Evolutionary conservation across 2,113 vertebrate species (phyloP).

Genomic region (Ranitomeya imitator): DNA sequence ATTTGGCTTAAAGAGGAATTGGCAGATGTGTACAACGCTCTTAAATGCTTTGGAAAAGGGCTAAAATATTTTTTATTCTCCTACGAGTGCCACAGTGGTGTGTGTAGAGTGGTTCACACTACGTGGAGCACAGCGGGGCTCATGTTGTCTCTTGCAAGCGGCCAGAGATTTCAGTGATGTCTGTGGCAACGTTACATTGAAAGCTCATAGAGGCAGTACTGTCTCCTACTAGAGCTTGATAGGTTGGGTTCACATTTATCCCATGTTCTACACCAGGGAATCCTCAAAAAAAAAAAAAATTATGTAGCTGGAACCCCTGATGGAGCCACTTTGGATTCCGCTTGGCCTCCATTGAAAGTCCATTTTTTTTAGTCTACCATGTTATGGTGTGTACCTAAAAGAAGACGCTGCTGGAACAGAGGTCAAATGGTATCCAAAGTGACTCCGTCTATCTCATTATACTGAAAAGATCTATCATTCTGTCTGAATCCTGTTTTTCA

Average conservation of each 20-base stretch:
- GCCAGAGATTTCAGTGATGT: background rate
- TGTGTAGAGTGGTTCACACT: background rate
- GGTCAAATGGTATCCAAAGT: no score
- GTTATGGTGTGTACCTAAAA: no score
- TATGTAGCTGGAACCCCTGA: no score
- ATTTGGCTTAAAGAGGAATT: slow-evolving; percentile 42
- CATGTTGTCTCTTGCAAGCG: background rate
- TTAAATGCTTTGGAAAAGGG: background rate
- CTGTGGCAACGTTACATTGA: background rate
- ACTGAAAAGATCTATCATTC: no score
- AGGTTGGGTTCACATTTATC: background rate
- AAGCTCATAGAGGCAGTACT: background rate
- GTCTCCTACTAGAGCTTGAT: background rate
- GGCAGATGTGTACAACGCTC: slow-evolving; percentile 1
- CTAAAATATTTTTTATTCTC: slow-evolving; percentile 2
- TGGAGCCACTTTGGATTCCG: no score
- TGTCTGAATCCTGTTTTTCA: no score
- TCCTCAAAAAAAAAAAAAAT: no score
- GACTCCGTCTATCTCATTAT: no score
- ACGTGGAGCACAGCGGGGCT: background rate
- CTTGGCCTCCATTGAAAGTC: no score
- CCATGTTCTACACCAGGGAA: no score
- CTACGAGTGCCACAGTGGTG: background rate
- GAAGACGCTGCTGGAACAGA: no score
- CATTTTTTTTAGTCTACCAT: no score